phyloP scores from a whole-genome alignment of 2,113 vertebrate genomes.

The Misgurnus anguillicaudatus region DNA sequence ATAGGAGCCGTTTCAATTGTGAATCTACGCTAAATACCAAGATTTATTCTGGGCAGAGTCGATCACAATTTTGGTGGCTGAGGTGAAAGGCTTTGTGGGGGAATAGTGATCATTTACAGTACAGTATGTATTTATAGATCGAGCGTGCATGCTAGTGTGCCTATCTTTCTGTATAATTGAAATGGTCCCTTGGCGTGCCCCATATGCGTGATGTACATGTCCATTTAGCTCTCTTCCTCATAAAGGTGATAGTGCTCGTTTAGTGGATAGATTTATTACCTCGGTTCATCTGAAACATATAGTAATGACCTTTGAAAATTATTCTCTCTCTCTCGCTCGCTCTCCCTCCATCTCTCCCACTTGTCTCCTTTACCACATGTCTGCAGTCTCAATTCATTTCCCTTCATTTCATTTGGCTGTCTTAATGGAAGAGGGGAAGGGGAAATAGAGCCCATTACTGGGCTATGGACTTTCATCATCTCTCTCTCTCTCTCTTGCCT shows the following conservation, averaged over 20 bases:
- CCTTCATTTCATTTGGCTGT: conserved; percentile 52
- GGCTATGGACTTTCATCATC: conserved; percentile 45
- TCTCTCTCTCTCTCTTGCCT: conserved; percentile 26
- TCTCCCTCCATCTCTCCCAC: conserved; percentile 16
- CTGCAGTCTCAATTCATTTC: conserved; percentile 53
- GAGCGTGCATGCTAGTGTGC: conserved; percentile 27
- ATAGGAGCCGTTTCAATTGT: too few species aligned
- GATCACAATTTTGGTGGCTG: background rate
- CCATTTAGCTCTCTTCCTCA: conserved; percentile 41
- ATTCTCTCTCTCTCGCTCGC: background rate
- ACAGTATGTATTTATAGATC: conserved; percentile 32
- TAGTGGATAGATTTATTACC: conserved; percentile 44
- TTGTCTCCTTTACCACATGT: conserved; percentile 44
- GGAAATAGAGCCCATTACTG: conserved; percentile 49
- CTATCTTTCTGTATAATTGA: conserved; percentile 35
- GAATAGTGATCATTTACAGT: background rate
- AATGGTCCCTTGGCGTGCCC: conserved; percentile 15
- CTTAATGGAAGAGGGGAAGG: conserved; percentile 48
- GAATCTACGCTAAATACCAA: too few species aligned
- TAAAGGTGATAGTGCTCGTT: conserved; percentile 48
- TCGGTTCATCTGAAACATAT: conserved; percentile 43
- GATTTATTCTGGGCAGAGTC: too few species aligned
- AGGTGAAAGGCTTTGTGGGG: background rate
- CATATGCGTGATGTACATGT: conserved; percentile 32
- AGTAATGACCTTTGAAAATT: conserved; percentile 22